A percentile compares a stretch with the other conserved stretches of the same genome.
These are phyloP conservation scores for Polyergus mexicanus DNA, from an alignment of 1,140 invertebrate species.

Conservation along the genomic window DNA sequence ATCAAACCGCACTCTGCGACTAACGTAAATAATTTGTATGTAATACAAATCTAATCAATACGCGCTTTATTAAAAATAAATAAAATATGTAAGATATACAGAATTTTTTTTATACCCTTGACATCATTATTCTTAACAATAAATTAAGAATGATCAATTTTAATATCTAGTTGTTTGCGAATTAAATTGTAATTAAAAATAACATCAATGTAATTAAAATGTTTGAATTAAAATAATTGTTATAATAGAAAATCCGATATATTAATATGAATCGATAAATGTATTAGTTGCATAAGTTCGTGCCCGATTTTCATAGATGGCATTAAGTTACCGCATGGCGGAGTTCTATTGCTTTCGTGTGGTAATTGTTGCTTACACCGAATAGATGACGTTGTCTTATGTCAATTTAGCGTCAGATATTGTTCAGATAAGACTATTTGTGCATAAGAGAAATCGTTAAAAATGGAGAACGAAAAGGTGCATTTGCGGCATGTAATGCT, in stretches of 20 bases:
- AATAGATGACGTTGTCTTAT: too few relatives aligned
- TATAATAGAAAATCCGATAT: neutral
- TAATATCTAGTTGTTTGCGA: neutral
- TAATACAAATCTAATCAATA: neutral
- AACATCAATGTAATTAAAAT: neutral
- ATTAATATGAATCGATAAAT: constrained; percentile 37
- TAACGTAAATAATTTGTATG: neutral
- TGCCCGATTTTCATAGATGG: too few relatives aligned
- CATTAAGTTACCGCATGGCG: too few relatives aligned
- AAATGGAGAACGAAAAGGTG: too few relatives aligned
- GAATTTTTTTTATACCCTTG: neutral
- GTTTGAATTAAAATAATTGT: neutral
- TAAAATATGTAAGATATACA: neutral
- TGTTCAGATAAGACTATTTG: too few relatives aligned
- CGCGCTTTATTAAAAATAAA: neutral
- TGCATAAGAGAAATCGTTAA: too few relatives aligned
- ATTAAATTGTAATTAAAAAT: constrained; percentile 18
- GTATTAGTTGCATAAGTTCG: too few relatives aligned
- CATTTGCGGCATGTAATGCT: too few relatives aligned
- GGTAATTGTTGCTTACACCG: too few relatives aligned
- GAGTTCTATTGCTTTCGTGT: too few relatives aligned
- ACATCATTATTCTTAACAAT: neutral
- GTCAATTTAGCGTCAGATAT: too few relatives aligned
- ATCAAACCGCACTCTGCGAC: neutral
- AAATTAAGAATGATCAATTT: neutral